A percentile compares a stretch with the other conserved stretches of the same genome.
These are phyloP conservation scores for Tupaia chinensis DNA, from an alignment of 2,113 vertebrate genomes.

Conservation along the genomic window DNA sequence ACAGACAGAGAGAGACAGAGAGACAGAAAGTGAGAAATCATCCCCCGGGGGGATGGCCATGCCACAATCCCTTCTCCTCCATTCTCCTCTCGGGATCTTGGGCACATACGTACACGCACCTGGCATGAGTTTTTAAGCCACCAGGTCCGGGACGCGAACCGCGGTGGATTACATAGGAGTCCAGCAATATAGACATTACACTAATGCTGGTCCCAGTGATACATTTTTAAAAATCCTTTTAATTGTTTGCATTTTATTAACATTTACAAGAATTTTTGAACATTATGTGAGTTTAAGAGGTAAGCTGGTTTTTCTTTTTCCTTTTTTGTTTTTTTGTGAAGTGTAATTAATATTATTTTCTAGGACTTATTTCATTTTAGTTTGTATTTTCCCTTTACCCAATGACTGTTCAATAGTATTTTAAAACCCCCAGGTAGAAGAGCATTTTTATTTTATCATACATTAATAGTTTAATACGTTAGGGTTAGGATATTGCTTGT, in stretches of 20 bases:
- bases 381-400: not conserved
- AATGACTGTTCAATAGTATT: not conserved
- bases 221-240: not conserved
- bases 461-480: not conserved
- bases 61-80: too few relatives aligned
- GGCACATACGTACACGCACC: too few relatives aligned
- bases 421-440: not conserved
- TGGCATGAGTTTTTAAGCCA: too few relatives aligned
- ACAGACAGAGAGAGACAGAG: too few relatives aligned
- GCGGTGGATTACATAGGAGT: too few relatives aligned
- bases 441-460: not conserved
- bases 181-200: too few relatives aligned
- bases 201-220: too few relatives aligned
- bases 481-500: not conserved
- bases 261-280: not conserved
- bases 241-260: not conserved
- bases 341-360: not conserved
- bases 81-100: too few relatives aligned
- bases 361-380: not conserved
- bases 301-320: not conserved
- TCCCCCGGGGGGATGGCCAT: too few relatives aligned
- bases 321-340: too few relatives aligned
- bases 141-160: too few relatives aligned
- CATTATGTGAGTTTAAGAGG: not conserved
- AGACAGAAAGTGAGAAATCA: too few relatives aligned